phyloP scores from a whole-genome alignment of 2,888 invertebrate species.

The Perithous albicinctus region DNA sequence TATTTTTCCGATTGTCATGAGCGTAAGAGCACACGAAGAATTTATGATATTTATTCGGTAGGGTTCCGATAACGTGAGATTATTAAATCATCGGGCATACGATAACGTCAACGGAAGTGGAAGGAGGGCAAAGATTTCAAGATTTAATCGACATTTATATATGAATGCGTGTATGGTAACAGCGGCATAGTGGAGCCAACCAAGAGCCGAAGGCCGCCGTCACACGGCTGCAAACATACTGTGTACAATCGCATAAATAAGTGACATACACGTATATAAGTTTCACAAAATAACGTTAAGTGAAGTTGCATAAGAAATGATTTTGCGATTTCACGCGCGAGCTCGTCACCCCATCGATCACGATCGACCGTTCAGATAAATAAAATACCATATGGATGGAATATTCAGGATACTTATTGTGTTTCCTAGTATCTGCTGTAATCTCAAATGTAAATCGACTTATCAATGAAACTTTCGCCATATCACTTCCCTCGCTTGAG shows the following conservation, averaged over 20 bases:
- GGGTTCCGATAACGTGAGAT: constrained; percentile 45
- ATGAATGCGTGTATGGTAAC: constrained; percentile 39
- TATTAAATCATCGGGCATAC: constrained; percentile 39
- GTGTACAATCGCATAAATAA: constrained; percentile 58
- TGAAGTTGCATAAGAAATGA: constrained; percentile 62
- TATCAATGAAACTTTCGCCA: constrained; percentile 49
- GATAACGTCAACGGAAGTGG: constrained; percentile 46
- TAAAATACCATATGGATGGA: constrained; percentile 45
- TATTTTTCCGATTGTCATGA: background rate
- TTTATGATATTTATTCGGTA: constrained; percentile 25
- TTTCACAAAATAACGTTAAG: constrained; percentile 17
- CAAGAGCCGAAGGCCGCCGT: constrained; percentile 51
- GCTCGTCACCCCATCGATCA: constrained; percentile 63
- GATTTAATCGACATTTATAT: constrained; percentile 49
- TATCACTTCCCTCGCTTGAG: background rate
- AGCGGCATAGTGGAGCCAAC: background rate
- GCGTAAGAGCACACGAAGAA: background rate
- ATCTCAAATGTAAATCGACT: constrained; percentile 36
- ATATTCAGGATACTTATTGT: constrained; percentile 27
- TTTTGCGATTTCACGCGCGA: constrained; percentile 52
- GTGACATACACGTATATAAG: constrained; percentile 39
- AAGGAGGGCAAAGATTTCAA: constrained; percentile 19
- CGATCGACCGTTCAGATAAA: constrained; percentile 57
- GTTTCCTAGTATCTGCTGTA: constrained; percentile 25
- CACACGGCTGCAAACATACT: constrained; percentile 13